Base-by-base conservation (phyloP, 1,140 invertebrate species). In the Drepana arcuata region DNA sequence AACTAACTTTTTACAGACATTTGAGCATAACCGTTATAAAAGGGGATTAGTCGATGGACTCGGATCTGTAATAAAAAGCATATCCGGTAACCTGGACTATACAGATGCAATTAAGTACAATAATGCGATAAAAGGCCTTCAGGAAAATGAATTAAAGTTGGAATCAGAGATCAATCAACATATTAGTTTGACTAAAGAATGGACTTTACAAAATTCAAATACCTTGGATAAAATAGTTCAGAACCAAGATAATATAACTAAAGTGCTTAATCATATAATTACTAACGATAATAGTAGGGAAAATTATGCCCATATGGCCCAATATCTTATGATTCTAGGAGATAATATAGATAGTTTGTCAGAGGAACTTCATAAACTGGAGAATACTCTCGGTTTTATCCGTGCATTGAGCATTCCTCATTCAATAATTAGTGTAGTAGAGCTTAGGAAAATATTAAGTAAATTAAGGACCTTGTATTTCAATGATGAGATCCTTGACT, bases 361-460 rank as follows among this genome's bases (percentile, higher is more conserved):
- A 13, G 30, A 48, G 9, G 58, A 59, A 37, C n/a, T 62, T 34
- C 15, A 32, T 39, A 50, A 35, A 29, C 35, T 62, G 41, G 54
- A 62, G 41, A 62, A 59, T 47, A 46, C 18, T 12, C 32, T 65
- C 51, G 57, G 57, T 21, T 61, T 61, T 43, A 61, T 51, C 30
- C 39, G 43, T 14, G 32, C 42, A n/a, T 50, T 41, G 1, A 48
- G 35, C 7, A 45, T 31, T 16, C 51, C 41, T 25, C 48, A 62
- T 48, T 52, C 41, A 2, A 51, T 59, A 38, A 16, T 65, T 27
- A 44, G 16, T 34, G 27, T 44, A 35, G 18, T 34, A 16, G 11
- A 23, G 5, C 15, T 59, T 28, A 43, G 41, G 10, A 28, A n/a
- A 14, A 52, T 56, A 35, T 6, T 61, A 35, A 23, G 5, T 41